Base-by-base conservation (phyloP, 2,888 invertebrate genomes). In the Corythucha ciliata region DNA sequence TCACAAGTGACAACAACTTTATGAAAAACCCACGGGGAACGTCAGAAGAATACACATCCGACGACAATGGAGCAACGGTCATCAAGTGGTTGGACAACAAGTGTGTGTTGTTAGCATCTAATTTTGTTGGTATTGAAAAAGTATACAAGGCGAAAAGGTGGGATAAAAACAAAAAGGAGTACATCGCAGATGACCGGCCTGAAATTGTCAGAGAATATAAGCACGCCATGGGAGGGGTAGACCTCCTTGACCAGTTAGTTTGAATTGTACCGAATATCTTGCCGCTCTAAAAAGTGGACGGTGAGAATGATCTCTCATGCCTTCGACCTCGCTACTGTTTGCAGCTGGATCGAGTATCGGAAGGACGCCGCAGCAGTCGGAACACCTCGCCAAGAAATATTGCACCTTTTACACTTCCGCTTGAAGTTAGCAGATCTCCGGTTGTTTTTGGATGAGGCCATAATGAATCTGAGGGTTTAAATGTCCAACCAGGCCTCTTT, bases 41-140 rank as follows among this genome's bases (percentile, higher is more conserved):
- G 4, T 25, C n/a, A 8, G 41, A 41, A 26, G n/a, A 24, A 14
- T 4, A 26, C 25, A 41, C 26, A 10, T 26, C 2, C 14, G 5
- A 25, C 14, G 21, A 3, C 24, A n/a, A 37, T n/a, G 3, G 2
- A 22, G 27, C 20, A 24, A 24, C 29, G 18, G 29, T 42, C 16
- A 24, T 45, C 8, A 55, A 57, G 37, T 60, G 60, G 60, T 40
- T 47, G n/a, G 55, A 55, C 44, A 53, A 48, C 14, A 29, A 33
- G 24, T 42, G 29, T 25, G 52, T 55, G 12, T 12, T 37, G 21
- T 27, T 55, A 18, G 55, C 55, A 32, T 55, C 55, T 24, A 55
- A 55, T 27, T 55, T 55, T 44, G 44, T 55, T 14, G 48, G 52
- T 5, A 27, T 29, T 29, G 55, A 53, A 39, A 10, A 25, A 12